A percentile compares a stretch with the other conserved stretches of the same genome.
phyloP scores from a whole-genome alignment of 2,888 invertebrate species.

The Zelleria hepariella region DNA sequence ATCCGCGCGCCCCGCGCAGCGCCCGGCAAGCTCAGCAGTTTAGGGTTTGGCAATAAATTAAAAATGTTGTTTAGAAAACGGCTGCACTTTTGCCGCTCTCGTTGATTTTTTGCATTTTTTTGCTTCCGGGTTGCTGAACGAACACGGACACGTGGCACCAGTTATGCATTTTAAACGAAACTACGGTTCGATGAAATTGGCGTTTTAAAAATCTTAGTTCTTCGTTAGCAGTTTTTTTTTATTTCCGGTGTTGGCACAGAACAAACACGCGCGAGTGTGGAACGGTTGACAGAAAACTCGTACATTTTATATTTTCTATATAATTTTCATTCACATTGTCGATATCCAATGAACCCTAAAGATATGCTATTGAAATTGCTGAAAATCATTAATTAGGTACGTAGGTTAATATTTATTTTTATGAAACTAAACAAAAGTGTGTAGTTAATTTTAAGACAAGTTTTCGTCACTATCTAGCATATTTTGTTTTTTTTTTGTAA shows the following conservation, averaged over 20 bases:
- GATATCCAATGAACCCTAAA: too few species aligned
- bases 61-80: slow-evolving; percentile 34
- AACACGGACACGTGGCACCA: slow-evolving; percentile 54
- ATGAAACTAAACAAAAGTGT: too few species aligned
- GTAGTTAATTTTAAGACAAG: too few species aligned
- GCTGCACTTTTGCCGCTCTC: slow-evolving; percentile 49
- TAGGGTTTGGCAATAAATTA: slow-evolving; percentile 43
- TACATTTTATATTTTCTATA: too few species aligned
- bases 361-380: too few species aligned
- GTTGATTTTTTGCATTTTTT: slow-evolving; percentile 42
- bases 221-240: background rate
- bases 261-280: too few species aligned
- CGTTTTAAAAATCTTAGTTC: background rate
- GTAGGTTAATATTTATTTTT: too few species aligned
- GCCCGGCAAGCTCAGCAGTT: slow-evolving; percentile 25
- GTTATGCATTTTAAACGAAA: slow-evolving; percentile 21
- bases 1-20: background rate
- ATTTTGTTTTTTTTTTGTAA: too few species aligned
- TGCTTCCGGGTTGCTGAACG: slow-evolving; percentile 36
- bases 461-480: too few species aligned
- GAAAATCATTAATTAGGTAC: too few species aligned
- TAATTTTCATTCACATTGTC: too few species aligned
- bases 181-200: background rate
- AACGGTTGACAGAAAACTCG: too few species aligned
- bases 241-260: background rate